Evolutionary conservation across 2,888 invertebrate species (phyloP).

Genomic region (Desoria tigrina): DNA sequence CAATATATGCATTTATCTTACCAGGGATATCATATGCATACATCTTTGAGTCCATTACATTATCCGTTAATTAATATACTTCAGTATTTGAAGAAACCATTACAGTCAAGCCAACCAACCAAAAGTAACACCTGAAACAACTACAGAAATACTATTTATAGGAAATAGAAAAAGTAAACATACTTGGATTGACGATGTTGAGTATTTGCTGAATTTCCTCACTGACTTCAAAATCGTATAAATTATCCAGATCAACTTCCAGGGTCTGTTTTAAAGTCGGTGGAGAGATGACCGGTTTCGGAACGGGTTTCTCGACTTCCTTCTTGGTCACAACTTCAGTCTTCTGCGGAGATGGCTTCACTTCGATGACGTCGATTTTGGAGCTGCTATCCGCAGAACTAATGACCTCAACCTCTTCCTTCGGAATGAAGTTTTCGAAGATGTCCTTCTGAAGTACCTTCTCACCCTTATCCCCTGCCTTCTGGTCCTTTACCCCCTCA

Average conservation of each 20-base stretch:
- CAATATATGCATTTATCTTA: too few relatives aligned
- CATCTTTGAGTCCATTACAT: too few relatives aligned
- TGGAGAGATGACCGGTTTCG: background rate
- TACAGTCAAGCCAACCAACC: conserved; percentile 15
- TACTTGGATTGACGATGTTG: conserved; percentile 52
- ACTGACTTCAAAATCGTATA: too few relatives aligned
- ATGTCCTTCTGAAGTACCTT: conserved; percentile 15
- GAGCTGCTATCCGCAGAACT: too few relatives aligned
- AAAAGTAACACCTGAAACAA: too few relatives aligned
- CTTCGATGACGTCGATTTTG: background rate
- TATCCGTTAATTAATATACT: too few relatives aligned
- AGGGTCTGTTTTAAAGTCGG: background rate
- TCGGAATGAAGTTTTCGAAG: conserved; percentile 27
- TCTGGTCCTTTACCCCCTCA: background rate
- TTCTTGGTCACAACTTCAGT: background rate
- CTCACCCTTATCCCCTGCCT: background rate
- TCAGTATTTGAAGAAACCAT: too few relatives aligned
- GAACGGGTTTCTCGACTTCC: background rate
- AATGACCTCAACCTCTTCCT: conserved; percentile 27
- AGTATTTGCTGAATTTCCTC: conserved; percentile 48
- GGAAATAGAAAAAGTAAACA: conserved; percentile 35
- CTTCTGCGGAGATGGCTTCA: background rate
- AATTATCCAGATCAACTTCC: conserved; percentile 23
- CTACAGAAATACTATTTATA: too few relatives aligned
- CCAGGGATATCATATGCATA: too few relatives aligned